Evolutionary conservation across 1,140 invertebrate genomes (phyloP).

Genomic region (Drosophila tristis): DNA sequence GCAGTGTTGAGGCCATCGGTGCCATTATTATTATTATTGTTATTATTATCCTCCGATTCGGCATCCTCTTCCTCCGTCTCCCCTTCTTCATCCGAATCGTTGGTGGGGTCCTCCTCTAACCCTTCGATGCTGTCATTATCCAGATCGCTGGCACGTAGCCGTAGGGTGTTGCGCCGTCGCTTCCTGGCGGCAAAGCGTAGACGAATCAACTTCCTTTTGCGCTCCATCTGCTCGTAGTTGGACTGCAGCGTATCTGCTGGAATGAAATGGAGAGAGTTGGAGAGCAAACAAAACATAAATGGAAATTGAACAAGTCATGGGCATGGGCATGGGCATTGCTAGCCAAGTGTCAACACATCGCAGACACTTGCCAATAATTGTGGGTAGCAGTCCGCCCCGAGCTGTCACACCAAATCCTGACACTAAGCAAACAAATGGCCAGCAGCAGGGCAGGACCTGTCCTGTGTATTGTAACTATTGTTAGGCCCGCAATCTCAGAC

Average conservation of each 20-base stretch:
- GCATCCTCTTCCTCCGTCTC: not conserved
- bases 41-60: constrained; percentile 7
- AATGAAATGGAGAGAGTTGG: not conserved
- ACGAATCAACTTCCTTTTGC: constrained; percentile 50
- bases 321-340: not conserved
- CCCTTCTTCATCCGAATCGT: constrained; percentile 14
- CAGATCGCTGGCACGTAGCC: constrained; percentile 16
- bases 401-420: constrained; percentile 54
- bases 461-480: constrained; percentile 3
- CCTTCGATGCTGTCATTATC: constrained; percentile 36
- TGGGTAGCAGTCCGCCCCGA: constrained; percentile 27
- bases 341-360: constrained; percentile 19
- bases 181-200: constrained; percentile 37
- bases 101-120: constrained; percentile 16
- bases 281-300: constrained; percentile 11
- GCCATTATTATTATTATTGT: constrained; percentile 10
- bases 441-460: constrained; percentile 52
- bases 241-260: constrained; percentile 47
- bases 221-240: constrained; percentile 27
- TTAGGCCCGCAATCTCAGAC: constrained; percentile 42
- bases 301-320: constrained; percentile 12
- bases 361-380: constrained; percentile 67
- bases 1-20: not conserved
- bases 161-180: constrained; percentile 17
- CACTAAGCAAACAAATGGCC: constrained; percentile 56